These are phyloP conservation scores for Tauraco hartlaubi DNA, from an alignment of 2,797 vertebrate species.

Conservation along the genomic window DNA sequence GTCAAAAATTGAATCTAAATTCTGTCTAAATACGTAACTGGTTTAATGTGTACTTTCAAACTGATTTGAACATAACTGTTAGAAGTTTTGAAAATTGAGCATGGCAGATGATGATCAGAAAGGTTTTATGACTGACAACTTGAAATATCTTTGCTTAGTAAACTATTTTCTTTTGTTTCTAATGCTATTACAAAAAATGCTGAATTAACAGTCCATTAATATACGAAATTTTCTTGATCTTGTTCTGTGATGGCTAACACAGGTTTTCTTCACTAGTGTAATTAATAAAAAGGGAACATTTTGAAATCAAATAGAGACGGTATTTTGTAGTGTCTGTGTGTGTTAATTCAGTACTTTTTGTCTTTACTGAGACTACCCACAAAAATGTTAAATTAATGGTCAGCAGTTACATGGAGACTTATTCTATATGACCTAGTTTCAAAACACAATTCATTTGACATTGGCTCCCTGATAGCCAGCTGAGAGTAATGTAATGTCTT, in stretches of 20 bases:
- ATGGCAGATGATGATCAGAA: background rate
- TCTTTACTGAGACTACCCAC: background rate
- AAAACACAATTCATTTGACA: background rate
- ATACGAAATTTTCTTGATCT: background rate
- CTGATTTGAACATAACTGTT: background rate
- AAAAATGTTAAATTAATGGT: background rate
- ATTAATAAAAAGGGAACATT: background rate
- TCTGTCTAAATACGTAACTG: background rate
- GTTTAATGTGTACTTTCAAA: background rate
- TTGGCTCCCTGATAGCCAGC: background rate
- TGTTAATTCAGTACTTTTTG: background rate
- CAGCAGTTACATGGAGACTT: background rate
- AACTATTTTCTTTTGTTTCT: background rate
- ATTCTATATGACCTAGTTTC: background rate
- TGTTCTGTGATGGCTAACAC: background rate
- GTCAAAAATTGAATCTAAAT: background rate
- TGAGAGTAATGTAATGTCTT: background rate
- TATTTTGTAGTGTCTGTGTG: background rate
- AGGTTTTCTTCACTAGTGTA: background rate
- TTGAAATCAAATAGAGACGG: background rate
- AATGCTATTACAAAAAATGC: background rate
- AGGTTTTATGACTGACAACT: background rate
- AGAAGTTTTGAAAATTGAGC: background rate
- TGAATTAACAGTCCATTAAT: background rate
- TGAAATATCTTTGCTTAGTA: constrained; percentile 1